A percentile compares a stretch with the other conserved stretches of the same genome.
Evolutionary conservation across 2,888 invertebrate species (phyloP).

Genomic region (Aphidoletes aphidimyza): DNA sequence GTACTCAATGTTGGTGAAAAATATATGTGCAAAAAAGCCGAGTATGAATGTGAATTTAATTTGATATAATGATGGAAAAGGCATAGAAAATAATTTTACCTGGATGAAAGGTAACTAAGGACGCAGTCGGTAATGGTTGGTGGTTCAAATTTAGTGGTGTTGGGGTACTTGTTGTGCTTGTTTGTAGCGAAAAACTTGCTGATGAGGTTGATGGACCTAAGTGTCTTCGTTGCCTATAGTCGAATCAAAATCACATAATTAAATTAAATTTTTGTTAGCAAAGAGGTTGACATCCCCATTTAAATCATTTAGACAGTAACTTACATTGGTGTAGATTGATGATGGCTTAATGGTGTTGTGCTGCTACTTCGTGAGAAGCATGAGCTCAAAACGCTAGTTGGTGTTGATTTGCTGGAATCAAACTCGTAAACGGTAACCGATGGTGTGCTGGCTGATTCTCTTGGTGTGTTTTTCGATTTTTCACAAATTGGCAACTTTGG

Average conservation of each 20-base stretch:
- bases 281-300: neutral
- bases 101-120: conserved; percentile 45
- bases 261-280: neutral
- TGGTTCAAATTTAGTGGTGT: conserved; percentile 6
- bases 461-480: conserved; percentile 61
- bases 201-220: conserved; percentile 61
- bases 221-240: conserved; percentile 52
- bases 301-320: too few species aligned
- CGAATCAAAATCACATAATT: neutral
- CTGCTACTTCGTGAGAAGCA: conserved; percentile 3
- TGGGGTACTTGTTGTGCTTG: neutral
- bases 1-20: neutral
- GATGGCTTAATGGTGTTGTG: conserved; percentile 29
- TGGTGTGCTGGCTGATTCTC: conserved; percentile 61
- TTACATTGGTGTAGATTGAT: conserved; percentile 35
- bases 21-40: conserved; percentile 3
- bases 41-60: neutral
- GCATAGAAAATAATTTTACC: neutral
- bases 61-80: neutral
- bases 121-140: neutral
- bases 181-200: conserved; percentile 55
- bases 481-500: conserved; percentile 72
- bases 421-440: conserved; percentile 63
- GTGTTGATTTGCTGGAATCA: conserved; percentile 62
- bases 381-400: neutral